Conservation (phyloP, 2,797 vertebrate genomes). For the Fistularia tabacaria region DNA sequence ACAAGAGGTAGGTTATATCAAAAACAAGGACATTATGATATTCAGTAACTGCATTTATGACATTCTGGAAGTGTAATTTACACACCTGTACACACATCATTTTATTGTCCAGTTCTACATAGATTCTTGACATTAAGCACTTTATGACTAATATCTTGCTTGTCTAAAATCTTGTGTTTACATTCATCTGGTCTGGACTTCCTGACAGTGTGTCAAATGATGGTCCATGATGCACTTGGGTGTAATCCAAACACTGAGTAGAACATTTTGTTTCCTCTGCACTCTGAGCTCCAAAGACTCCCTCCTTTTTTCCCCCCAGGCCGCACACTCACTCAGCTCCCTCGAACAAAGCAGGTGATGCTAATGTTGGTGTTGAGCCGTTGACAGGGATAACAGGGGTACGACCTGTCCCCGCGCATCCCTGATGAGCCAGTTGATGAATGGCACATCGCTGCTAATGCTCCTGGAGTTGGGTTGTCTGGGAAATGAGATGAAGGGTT, state of each 20-base stretch:
- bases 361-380: slow-evolving; percentile 40
- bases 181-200: slow-evolving; percentile 28
- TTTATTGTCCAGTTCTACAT: too few relatives aligned
- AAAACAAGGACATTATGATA: too few relatives aligned
- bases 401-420: slow-evolving; percentile 55
- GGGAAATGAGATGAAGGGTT: slow-evolving; percentile 40
- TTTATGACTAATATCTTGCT: too few relatives aligned
- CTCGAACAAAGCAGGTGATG: slow-evolving; percentile 47
- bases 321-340: slow-evolving; percentile 19
- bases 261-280: slow-evolving; percentile 45
- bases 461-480: slow-evolving; percentile 34
- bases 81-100: too few relatives aligned
- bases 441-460: slow-evolving; percentile 48
- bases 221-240: slow-evolving; percentile 33
- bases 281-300: slow-evolving; percentile 10
- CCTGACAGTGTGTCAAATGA: slow-evolving; percentile 31
- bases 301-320: slow-evolving; percentile 1
- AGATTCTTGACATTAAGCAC: too few relatives aligned
- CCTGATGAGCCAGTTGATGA: slow-evolving; percentile 51
- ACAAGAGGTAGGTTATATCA: too few relatives aligned
- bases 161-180: slow-evolving; percentile 1
- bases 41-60: too few relatives aligned
- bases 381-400: slow-evolving; percentile 44
- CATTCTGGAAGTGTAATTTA: too few relatives aligned
- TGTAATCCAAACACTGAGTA: slow-evolving; percentile 25